Evolutionary conservation across 1,140 invertebrate species (phyloP).

Genomic region (Cyphomyrmex costatus): DNA sequence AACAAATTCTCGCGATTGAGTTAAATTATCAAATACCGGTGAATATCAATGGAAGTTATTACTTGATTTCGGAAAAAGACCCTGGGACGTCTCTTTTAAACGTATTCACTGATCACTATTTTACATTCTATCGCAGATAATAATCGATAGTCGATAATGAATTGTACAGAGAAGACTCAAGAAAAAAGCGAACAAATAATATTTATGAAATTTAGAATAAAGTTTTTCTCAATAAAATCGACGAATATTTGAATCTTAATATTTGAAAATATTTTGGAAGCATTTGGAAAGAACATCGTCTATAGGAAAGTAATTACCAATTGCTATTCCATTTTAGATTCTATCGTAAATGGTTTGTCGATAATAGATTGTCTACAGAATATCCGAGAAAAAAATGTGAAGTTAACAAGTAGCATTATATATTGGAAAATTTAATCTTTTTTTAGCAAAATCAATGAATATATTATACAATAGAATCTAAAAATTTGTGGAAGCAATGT

Average conservation of each 20-base stretch:
- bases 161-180: neutral
- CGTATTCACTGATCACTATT: neutral
- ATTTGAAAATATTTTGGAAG: neutral
- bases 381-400: neutral
- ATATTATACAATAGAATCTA: neutral
- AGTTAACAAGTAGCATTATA: neutral
- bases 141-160: neutral
- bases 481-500: neutral
- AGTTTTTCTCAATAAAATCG: neutral
- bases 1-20: slow-evolving; percentile 20
- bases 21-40: neutral
- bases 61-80: neutral
- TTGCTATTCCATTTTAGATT: neutral
- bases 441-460: neutral
- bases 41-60: neutral
- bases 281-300: too few species aligned
- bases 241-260: neutral
- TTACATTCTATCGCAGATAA: neutral
- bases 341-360: neutral
- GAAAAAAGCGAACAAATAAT: neutral
- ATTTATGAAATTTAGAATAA: neutral
- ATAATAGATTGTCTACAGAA: neutral
- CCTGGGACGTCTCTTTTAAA: neutral
- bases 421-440: neutral
- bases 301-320: neutral